phyloP scores from a whole-genome alignment of 2,888 invertebrate species.

The Antheraea yamamai region DNA sequence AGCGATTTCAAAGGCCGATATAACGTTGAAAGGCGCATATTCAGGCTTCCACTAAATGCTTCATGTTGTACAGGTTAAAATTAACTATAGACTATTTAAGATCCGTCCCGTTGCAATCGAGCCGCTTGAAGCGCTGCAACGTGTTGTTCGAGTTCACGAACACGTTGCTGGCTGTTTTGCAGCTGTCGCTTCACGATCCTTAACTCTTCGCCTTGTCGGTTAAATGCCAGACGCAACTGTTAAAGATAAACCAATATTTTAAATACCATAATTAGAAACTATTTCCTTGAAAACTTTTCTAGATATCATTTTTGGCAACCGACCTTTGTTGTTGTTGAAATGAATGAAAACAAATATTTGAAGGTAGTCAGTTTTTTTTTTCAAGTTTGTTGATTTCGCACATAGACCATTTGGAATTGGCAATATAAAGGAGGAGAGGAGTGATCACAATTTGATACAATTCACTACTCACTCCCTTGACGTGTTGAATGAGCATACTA shows the following conservation, averaged over 20 bases:
- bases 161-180: constrained; percentile 88
- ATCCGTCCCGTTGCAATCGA: constrained; percentile 48
- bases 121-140: constrained; percentile 83
- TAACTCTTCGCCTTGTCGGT: constrained; percentile 90
- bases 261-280: too few relatives aligned
- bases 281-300: too few relatives aligned
- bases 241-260: constrained; percentile 30
- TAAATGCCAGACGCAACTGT: constrained; percentile 88
- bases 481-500: too few relatives aligned
- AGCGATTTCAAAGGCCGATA: constrained; percentile 17
- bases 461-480: too few relatives aligned
- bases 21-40: background rate
- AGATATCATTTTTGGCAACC: too few relatives aligned
- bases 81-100: constrained; percentile 32
- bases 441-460: too few relatives aligned
- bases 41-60: constrained; percentile 5
- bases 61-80: background rate
- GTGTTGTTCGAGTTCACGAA: constrained; percentile 91
- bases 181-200: constrained; percentile 89
- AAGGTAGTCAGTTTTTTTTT: too few relatives aligned
- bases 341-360: too few relatives aligned
- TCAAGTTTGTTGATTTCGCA: too few relatives aligned
- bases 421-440: too few relatives aligned
- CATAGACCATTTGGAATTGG: too few relatives aligned
- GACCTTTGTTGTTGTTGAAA: too few relatives aligned